Conservation (phyloP, 2,888 invertebrate genomes). For the Acronicta aceris region DNA sequence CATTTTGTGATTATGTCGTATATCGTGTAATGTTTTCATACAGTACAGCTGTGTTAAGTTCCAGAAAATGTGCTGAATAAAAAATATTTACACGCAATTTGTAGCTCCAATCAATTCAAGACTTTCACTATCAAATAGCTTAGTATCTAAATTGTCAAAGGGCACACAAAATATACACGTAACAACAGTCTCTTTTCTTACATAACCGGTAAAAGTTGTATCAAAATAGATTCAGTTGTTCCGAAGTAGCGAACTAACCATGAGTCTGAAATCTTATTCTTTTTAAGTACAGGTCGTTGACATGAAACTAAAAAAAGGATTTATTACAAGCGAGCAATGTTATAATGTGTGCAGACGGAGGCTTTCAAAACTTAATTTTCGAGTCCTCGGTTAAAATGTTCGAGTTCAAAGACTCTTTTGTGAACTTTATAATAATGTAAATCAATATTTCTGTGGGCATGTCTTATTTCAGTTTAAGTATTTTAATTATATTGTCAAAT, state of each 20-base stretch:
- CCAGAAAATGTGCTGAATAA: neutral
- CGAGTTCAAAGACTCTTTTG: conserved; percentile 42
- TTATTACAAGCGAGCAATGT: conserved; percentile 14
- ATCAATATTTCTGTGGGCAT: conserved; percentile 43
- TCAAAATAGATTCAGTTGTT: conserved; percentile 27
- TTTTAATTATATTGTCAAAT: conserved; percentile 13
- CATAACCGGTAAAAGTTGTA: conserved; percentile 44
- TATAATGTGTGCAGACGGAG: conserved; percentile 32
- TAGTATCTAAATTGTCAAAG: conserved; percentile 18
- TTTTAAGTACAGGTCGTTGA: conserved; percentile 34
- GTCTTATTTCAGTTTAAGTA: conserved; percentile 13
- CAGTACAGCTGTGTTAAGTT: neutral
- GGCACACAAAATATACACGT: conserved; percentile 18
- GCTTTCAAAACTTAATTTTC: conserved; percentile 17
- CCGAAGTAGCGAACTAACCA: conserved; percentile 27
- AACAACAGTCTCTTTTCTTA: conserved; percentile 27
- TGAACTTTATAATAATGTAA: conserved; percentile 43
- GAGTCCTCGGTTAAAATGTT: conserved; percentile 25
- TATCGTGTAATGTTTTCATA: conserved; percentile 18
- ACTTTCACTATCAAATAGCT: conserved; percentile 20
- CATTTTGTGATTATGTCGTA: conserved; percentile 17
- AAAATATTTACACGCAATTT: neutral
- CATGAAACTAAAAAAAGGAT: conserved; percentile 23
- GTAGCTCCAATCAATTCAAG: neutral
- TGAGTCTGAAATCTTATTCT: conserved; percentile 16